Base-by-base conservation (phyloP, 2,113 vertebrate species). In the Pedetes capensis region DNA sequence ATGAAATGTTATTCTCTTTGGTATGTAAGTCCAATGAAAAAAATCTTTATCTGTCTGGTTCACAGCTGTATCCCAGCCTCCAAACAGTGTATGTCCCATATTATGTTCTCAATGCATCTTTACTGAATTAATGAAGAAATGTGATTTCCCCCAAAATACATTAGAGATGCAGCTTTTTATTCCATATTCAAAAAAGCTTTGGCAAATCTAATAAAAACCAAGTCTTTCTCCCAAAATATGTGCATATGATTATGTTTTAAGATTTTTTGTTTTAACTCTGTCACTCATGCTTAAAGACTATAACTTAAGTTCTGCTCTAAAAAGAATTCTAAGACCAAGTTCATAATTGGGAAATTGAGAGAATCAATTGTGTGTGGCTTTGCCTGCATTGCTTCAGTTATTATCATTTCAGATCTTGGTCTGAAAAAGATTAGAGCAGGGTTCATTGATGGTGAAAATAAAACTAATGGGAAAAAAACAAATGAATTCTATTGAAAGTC, bases 81-180 rank as follows among this genome's bases (percentile, higher is more conserved):
- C 88, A 27, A 89, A 69, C 1, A 18, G 3, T 59, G 84, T 39
- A 84, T 75, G 53, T 53, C 57, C 12, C 17, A 22, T 47, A 93
- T 89, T 74, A 86, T 25, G 13, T 57, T 94, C 47, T 69, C 57
- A 51, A 63, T 39, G 68, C 32, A 29, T 64, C 89, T 78, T 88
- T 93, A 91, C 16, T 76, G 59, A 93, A 89, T 93, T 89, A 76
- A 93, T 94, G 49, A 89, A 89, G 66, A 94, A 96, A 92, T 71
- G 11, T 86, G 42, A 87, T 66, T 87, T 61, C 51, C 86, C 51
- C 18, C 14, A 79, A 76, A 63, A 71, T 72, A 82, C 14, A 75
- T 94, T 81, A 84, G 49, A 74, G 37, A 79, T 4, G 16, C 2
- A 13, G 4, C 51, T 81, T 87, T 95, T 87, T 74, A 47, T 44